Evolutionary conservation across 2,888 invertebrate species (phyloP), one percentile per base, ranked within the genome.

Genomic region (Coelinius sp.): DNA sequence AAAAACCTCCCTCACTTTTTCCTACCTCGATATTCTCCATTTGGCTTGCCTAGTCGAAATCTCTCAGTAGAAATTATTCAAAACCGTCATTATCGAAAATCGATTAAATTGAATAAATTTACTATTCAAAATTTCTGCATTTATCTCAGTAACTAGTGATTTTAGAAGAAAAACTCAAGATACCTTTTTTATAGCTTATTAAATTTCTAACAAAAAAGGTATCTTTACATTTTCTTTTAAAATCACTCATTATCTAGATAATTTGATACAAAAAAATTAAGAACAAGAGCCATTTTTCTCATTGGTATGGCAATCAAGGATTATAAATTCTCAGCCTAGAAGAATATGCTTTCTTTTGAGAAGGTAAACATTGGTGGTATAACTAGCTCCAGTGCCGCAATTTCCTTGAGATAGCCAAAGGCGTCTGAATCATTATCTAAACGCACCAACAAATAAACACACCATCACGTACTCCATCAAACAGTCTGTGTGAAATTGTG

Each of bases 21-120:
- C 10, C 24, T 52, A n/a, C 41, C 24, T 24, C 1, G 7, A 24
- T 24, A 2, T 22, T 24, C 24, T 25, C 25, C 53, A 53, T 25
- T 14, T 25, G 24, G 5, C n/a, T 4, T 24, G n/a, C 25, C 14
- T 53, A 24, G 27, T 24, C 20, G 20, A 20, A n/a, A 25, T 27
- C n/a, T 25, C 12, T 24, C 53, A 22, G 22, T 25, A 25, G n/a
- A 25, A 53, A 53, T 25, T 53, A 24, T 25, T 25, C 24, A 17
- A 24, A 52, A 52, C 20, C 52, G 75, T 78, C 80, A 68, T 68
- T 64, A 66, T 46, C 63, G 69, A 68, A 71, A 68, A 35, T 66
- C 63, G 14, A 24, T 41, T 35, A 67, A 22, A 10, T 35, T 35
- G 25, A 46, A n/a, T n/a, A n/a, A n/a, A n/a, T n/a, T n/a, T n/a